Percentiles rank a stretch among this genome's conserved stretches.
phyloP scores from a whole-genome alignment of 53 echinoderm and acorn worm genomes.

The Holothuria leucospilota region DNA sequence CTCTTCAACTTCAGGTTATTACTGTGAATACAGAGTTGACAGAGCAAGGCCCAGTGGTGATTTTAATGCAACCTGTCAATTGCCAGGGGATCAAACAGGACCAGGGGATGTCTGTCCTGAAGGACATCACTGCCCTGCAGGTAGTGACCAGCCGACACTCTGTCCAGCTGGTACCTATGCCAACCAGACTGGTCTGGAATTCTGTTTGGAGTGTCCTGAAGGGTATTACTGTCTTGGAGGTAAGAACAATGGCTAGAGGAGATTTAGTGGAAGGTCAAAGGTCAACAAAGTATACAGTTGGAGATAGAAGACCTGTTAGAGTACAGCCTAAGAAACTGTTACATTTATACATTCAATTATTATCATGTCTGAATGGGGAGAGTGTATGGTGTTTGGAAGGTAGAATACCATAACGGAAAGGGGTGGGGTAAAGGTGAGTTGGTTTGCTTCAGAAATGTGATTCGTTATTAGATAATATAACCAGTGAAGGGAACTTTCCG shows the following conservation, averaged over 20 bases:
- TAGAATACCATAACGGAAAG: too few relatives aligned
- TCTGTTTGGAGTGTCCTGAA: conserved; percentile 80
- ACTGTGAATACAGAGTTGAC: conserved; percentile 93
- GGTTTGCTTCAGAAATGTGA: too few relatives aligned
- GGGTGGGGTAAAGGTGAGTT: too few relatives aligned
- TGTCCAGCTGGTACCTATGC: conserved; percentile 84
- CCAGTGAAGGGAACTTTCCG: too few relatives aligned
- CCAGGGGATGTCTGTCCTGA: conserved; percentile 88
- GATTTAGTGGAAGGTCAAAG: background rate
- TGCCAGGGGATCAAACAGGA: conserved; percentile 85
- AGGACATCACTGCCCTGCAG: conserved; percentile 84
- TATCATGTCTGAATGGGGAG: too few relatives aligned
- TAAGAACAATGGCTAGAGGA: conserved; percentile 21
- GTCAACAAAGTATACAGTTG: too few relatives aligned
- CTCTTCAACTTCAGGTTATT: conserved; percentile 61
- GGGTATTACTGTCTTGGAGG: conserved; percentile 93
- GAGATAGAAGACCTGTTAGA: too few relatives aligned
- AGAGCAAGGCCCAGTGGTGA: conserved; percentile 86
- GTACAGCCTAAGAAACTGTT: too few relatives aligned
- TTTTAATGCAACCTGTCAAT: conserved; percentile 79
- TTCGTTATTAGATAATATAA: too few relatives aligned
- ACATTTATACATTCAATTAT: too few relatives aligned
- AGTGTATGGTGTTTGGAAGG: too few relatives aligned
- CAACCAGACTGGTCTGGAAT: conserved; percentile 72
- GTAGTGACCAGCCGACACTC: conserved; percentile 67